Base-by-base conservation (phyloP, 2,797 vertebrate genomes). In the Carduelis carduelis region DNA sequence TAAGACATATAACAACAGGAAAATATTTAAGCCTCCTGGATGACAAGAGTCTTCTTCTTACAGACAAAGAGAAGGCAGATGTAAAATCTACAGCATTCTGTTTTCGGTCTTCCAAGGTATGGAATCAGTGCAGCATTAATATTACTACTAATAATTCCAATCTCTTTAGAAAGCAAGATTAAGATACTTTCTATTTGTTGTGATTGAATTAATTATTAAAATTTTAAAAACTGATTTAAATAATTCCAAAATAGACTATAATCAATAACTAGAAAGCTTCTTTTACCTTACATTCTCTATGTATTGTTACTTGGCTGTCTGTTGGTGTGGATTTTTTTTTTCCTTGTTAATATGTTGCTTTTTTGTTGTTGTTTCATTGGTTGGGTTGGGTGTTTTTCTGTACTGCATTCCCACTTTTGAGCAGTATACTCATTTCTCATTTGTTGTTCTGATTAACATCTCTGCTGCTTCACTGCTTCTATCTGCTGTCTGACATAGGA, bases 1-100 rank as follows among this genome's bases (percentile, higher is more conserved):
- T 99, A 66, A 98, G 99, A 85, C 99, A 99, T 20, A 99, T 99
- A 97, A 99, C 99, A 57, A 99, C 99, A 11, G 99, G 99, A 74
- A 99, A 99, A 84, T 99, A 99, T 96, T 97, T 99, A 82, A 99
- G 99, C 96, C 98, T 99, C 65, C 97, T 98, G 94, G 99, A 99
- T 69, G 99, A 99, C 95, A 98, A 98, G 86, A 98, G 97, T 64
- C 98, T 99, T 83, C 98, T 99, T 50, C 98, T 99, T 44, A 98
- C 98, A 97, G 99, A 99, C 89, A 99, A 99, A 97, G 99, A 99
- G 91, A 98, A 98, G 72, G 99, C 99, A 0, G 99, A 99, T 71
- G 97, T 99, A 49, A 99, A 99, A 95, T 99, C 99, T 15, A 99
- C 99, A 1, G 99, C 99, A 13, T 99, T 99, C 97, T 99, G 99